Evolutionary conservation across 2,113 vertebrate species (phyloP).

Genomic region (Bucco capensis): DNA sequence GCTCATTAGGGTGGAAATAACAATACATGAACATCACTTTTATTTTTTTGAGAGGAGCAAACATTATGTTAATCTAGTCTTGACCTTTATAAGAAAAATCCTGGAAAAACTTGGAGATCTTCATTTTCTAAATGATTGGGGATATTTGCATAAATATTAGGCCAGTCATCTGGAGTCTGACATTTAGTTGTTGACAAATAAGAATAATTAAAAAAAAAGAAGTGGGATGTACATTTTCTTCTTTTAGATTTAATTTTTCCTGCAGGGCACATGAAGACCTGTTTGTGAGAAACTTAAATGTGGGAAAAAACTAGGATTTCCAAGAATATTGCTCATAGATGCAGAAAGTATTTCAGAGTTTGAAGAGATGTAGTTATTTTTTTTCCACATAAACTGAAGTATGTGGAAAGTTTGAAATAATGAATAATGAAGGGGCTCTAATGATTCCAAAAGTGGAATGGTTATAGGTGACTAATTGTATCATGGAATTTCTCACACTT

Average conservation of each 20-base stretch:
- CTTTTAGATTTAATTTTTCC: not conserved
- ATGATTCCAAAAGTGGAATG: not conserved
- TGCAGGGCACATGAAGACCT: not conserved
- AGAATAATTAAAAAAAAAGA: not conserved
- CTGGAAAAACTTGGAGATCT: conserved; percentile 8
- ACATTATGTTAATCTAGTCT: conserved; percentile 12
- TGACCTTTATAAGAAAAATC: conserved; percentile 40
- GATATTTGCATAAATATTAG: conserved; percentile 27
- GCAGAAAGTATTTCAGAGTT: not conserved
- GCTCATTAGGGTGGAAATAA: not conserved
- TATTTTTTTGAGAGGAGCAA: conserved; percentile 15
- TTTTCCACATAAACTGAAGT: not conserved
- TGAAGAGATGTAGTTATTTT: not conserved
- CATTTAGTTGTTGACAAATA: conserved; percentile 4
- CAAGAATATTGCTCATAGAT: not conserved
- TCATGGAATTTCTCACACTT: not conserved
- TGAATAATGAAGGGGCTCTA: not conserved
- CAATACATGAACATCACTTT: not conserved
- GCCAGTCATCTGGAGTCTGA: conserved; percentile 20
- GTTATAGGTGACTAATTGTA: not conserved
- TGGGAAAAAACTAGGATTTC: not conserved
- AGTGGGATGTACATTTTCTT: not conserved
- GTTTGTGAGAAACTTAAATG: not conserved
- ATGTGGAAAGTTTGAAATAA: not conserved
- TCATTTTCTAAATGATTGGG: not conserved